These are phyloP conservation scores for Mythimna impura DNA, from an alignment of 2,888 invertebrate genomes.

Conservation along the genomic window DNA sequence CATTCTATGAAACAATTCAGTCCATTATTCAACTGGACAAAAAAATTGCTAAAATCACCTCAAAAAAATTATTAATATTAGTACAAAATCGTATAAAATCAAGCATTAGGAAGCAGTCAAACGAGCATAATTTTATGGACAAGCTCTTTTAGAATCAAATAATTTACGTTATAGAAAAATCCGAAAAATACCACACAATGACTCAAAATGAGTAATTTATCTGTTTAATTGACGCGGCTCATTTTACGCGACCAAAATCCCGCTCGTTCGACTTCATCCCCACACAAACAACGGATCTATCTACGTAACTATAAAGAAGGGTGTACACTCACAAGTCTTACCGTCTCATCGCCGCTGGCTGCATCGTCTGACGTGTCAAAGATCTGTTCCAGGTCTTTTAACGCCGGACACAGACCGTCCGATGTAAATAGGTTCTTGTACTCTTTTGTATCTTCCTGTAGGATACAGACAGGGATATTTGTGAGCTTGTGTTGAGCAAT, in stretches of 20 bases:
- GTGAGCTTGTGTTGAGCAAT: background rate
- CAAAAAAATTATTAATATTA: background rate
- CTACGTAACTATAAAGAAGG: constrained; percentile 37
- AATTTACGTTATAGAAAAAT: background rate
- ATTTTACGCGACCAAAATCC: background rate
- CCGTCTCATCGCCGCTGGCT: constrained; percentile 96
- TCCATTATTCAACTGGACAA: background rate
- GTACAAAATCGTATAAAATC: background rate
- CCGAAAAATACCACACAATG: background rate
- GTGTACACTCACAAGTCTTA: constrained; percentile 91
- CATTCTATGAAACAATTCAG: background rate
- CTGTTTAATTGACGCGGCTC: background rate
- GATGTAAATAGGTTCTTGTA: constrained; percentile 95
- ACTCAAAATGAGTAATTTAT: background rate
- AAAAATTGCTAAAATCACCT: background rate
- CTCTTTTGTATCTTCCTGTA: constrained; percentile 88
- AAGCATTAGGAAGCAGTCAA: constrained; percentile 3
- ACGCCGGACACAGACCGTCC: constrained; percentile 96
- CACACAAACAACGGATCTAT: constrained; percentile 19
- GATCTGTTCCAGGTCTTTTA: constrained; percentile 97
- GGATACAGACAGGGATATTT: background rate
- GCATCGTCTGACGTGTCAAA: constrained; percentile 98
- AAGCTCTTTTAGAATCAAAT: background rate
- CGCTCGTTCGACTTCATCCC: background rate
- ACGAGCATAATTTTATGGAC: background rate